Percentiles rank a stretch among this genome's conserved stretches.
Conservation (phyloP, 2,797 vertebrate species). For the Falco berigora region DNA sequence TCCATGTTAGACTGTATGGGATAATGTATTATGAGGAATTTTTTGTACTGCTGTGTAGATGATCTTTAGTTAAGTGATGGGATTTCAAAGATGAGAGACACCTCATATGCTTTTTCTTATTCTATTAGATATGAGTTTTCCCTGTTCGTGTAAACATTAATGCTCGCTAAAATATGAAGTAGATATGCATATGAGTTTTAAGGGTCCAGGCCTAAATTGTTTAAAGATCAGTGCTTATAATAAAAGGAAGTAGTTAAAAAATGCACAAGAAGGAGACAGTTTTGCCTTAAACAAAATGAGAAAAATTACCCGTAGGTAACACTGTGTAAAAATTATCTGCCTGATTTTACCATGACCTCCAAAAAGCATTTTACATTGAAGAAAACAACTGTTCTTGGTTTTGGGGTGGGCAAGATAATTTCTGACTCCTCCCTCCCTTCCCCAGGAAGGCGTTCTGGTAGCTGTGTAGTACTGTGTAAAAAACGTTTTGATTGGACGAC, state of each 20-base stretch:
- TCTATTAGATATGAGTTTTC: not conserved
- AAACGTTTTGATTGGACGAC: not conserved
- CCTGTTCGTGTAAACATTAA: not conserved
- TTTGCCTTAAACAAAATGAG: not conserved
- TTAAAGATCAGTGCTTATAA: not conserved
- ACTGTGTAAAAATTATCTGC: not conserved
- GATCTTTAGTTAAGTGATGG: not conserved
- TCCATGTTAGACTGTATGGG: rapidly evolving
- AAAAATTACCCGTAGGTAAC: not conserved
- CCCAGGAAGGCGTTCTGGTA: not conserved
- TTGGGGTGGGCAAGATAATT: not conserved
- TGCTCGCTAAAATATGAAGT: not conserved
- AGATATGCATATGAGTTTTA: not conserved
- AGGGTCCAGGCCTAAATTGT: not conserved
- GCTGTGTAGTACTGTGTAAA: not conserved
- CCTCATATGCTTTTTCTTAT: not conserved
- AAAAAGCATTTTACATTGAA: not conserved
- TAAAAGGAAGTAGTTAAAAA: not conserved
- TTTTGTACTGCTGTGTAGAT: not conserved
- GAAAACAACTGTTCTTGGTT: not conserved
- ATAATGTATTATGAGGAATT: not conserved
- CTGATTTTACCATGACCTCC: not conserved
- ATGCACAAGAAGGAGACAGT: not conserved
- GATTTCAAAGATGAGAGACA: not conserved
- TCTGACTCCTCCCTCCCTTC: not conserved